Base-by-base conservation (phyloP, 2,797 vertebrate species). In the Poeciliopsis paucimaculata region DNA sequence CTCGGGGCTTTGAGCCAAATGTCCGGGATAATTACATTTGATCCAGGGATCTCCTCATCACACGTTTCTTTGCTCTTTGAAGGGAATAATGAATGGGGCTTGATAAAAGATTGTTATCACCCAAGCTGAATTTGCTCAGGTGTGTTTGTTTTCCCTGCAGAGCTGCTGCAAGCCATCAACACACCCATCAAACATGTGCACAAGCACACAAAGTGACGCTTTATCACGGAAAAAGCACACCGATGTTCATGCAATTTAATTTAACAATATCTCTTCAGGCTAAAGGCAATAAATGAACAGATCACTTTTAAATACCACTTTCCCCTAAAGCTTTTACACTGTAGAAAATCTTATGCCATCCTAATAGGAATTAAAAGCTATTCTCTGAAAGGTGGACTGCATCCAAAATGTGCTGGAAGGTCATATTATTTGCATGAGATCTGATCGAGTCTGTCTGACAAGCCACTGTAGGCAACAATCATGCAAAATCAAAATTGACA, bases 141-240 rank as follows among this genome's bases (percentile, higher is more conserved):
- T 93, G 91, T 91, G 88, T 91, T 92, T 92, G 83, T 71, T 90
- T 73, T 82, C 82, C 77, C 57, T 81, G 74, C 55, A 80, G 75
- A 87, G 78, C 60, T 77, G 82, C 90, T 82, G 80, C 73, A 73
- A 82, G 80, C 84, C 71, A 36, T 57, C 51, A 81, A 71, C 86
- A 86, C 79, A 6, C 77, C 84, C 78, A 9, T 78, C 23, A 74
- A 34, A 73, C n/a, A 2, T 55, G 75, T 80, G 75, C 39, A 47
- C 62, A 72, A 77, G 75, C 78, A 87, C 28, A 75, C 76, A 84
- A 71, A 75, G 64, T 57, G 28, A 78, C 20, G 43, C 78, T 80
- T 83, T 82, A 75, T 86, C 72, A 75, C 81, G 53, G 55, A 15
- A 72, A 23, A 80, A 70, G 13, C 34, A 55, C 76, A 78, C 26